phyloP scores from a whole-genome alignment of 2,113 vertebrate species.

The Casuarius casuarius region DNA sequence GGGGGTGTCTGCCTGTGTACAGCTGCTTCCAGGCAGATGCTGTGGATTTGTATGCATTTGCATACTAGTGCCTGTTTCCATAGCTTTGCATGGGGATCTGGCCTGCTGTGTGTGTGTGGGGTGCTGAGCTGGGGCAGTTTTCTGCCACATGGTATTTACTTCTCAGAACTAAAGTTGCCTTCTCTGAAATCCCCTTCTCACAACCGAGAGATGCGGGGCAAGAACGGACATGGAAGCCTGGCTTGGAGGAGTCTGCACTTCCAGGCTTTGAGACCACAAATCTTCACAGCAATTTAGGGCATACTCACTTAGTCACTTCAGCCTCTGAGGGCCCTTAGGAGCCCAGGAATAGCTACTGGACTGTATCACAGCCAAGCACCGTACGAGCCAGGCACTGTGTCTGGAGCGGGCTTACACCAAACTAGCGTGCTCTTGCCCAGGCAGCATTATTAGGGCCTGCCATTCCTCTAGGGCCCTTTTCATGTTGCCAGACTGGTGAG shows the following conservation, averaged over 20 bases:
- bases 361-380: not conserved
- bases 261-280: not conserved
- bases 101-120: fast-evolving
- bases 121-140: not conserved
- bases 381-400: fast-evolving
- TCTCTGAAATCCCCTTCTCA: not conserved
- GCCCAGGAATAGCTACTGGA: not conserved
- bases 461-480: not conserved
- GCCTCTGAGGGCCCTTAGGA: not conserved
- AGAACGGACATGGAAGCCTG: not conserved
- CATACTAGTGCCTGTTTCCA: not conserved
- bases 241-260: not conserved
- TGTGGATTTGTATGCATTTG: not conserved
- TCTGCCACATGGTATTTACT: not conserved
- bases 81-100: not conserved
- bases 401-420: not conserved
- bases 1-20: not conserved
- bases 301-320: not conserved
- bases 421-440: not conserved
- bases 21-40: not conserved
- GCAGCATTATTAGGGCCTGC: not conserved
- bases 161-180: not conserved
- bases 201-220: fast-evolving
- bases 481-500: not conserved
- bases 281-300: not conserved